Percentiles rank a stretch among this genome's conserved stretches.
These are phyloP conservation scores for Plagiodera versicolora DNA, from an alignment of 2,888 invertebrate genomes.

Conservation along the genomic window DNA sequence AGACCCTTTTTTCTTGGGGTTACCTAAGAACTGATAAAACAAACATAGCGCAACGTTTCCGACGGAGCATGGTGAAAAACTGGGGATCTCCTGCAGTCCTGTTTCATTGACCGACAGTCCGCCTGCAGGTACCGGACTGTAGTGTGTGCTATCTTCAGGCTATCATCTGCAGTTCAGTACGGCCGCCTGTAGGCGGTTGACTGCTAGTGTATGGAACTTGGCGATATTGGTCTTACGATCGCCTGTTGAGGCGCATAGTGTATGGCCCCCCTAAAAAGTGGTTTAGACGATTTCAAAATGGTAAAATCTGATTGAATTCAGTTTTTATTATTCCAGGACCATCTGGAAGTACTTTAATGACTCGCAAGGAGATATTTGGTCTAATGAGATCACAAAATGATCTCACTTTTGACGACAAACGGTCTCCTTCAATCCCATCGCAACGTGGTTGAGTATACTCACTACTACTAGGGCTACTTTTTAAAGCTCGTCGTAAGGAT, in stretches of 20 bases:
- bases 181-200: conserved; percentile 6
- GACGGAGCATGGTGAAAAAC: conserved; percentile 5
- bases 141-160: conserved; percentile 3
- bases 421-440: too few relatives aligned
- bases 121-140: conserved; percentile 4
- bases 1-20: conserved; percentile 7
- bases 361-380: too few relatives aligned
- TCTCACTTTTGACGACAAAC: too few relatives aligned
- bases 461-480: too few relatives aligned
- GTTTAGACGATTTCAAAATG: too few relatives aligned
- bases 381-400: too few relatives aligned
- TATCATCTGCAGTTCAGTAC: conserved; percentile 8
- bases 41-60: conserved; percentile 6
- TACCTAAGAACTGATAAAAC: conserved; percentile 1
- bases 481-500: too few relatives aligned
- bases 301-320: too few relatives aligned
- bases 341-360: too few relatives aligned
- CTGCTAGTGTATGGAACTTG: conserved; percentile 6
- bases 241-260: conserved; percentile 5
- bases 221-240: conserved; percentile 7
- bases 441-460: too few relatives aligned
- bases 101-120: conserved; percentile 5
- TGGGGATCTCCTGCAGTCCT: conserved; percentile 8
- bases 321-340: too few relatives aligned
- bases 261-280: not conserved